Conservation (phyloP, 1,140 invertebrate genomes). For the Leptoteleia sp. region DNA sequence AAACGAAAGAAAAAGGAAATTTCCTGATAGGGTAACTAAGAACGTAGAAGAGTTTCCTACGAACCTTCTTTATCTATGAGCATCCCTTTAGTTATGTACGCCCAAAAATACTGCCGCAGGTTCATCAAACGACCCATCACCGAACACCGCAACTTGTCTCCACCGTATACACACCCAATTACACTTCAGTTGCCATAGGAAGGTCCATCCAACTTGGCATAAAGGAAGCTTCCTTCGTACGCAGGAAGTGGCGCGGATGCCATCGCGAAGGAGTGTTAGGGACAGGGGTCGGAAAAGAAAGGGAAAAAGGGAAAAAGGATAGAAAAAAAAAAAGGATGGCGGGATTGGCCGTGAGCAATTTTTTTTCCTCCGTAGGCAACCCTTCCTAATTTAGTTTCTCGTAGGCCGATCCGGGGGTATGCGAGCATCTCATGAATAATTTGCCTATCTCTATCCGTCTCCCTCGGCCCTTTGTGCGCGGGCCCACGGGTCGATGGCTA, state of each 20-base stretch:
- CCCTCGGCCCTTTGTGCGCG: conserved; percentile 39
- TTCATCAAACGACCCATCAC: too few species aligned
- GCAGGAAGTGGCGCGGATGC: too few species aligned
- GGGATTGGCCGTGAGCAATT: conserved; percentile 45
- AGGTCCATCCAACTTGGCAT: conserved; percentile 19
- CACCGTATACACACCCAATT: not conserved
- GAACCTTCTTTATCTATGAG: too few species aligned
- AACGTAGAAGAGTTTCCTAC: too few species aligned
- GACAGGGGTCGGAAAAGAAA: conserved; percentile 7
- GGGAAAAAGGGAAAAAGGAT: not conserved
- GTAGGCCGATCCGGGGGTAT: conserved; percentile 66
- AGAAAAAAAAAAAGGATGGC: too few species aligned
- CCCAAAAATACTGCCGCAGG: too few species aligned
- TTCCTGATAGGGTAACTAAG: too few species aligned
- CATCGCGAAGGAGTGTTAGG: too few species aligned
- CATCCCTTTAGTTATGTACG: too few species aligned
- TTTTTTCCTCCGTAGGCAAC: conserved; percentile 55
- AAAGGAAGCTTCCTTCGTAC: conserved; percentile 17
- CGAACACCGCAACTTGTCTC: too few species aligned
- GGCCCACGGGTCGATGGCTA: conserved; percentile 69
- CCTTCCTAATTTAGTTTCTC: conserved; percentile 68
- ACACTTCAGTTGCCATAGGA: conserved; percentile 4
- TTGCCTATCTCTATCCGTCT: conserved; percentile 63
- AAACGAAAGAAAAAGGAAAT: too few species aligned
- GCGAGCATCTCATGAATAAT: conserved; percentile 80